A percentile compares a stretch with the other conserved stretches of the same genome.
These are phyloP conservation scores for Vespertilio murinus DNA, from an alignment of 2,797 vertebrate genomes.

Conservation along the genomic window DNA sequence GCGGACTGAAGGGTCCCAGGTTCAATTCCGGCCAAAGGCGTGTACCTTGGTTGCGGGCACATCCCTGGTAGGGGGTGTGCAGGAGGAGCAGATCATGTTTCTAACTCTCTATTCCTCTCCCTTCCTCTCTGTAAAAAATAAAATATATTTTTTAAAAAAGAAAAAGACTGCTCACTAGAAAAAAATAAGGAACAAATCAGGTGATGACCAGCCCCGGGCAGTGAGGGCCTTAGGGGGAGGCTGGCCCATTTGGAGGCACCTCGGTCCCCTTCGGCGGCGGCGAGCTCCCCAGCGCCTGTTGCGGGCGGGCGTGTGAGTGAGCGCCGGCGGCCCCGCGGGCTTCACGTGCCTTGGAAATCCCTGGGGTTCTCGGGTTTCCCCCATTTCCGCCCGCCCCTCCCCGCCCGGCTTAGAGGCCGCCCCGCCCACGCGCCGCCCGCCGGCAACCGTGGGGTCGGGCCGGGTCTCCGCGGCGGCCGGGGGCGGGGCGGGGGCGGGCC, in stretches of 20 bases:
- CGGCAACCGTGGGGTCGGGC: neutral
- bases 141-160: no score
- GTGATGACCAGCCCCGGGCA: neutral
- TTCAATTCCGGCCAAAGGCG: no score
- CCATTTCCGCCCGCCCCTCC: neutral
- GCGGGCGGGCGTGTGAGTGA: neutral
- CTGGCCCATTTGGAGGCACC: neutral
- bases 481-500: neutral
- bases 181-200: neutral
- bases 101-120: no score
- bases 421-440: neutral
- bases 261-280: neutral
- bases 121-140: no score
- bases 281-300: neutral
- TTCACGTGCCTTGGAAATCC: neutral
- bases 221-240: conserved; percentile 32
- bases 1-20: no score
- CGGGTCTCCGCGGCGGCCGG: neutral
- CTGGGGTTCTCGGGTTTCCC: neutral
- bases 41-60: no score
- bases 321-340: neutral
- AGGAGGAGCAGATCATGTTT: no score
- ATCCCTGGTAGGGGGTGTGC: no score
- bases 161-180: neutral
- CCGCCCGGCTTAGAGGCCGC: neutral